phyloP scores from a whole-genome alignment of 1,140 invertebrate species.

The Euwallacea fornicatus region DNA sequence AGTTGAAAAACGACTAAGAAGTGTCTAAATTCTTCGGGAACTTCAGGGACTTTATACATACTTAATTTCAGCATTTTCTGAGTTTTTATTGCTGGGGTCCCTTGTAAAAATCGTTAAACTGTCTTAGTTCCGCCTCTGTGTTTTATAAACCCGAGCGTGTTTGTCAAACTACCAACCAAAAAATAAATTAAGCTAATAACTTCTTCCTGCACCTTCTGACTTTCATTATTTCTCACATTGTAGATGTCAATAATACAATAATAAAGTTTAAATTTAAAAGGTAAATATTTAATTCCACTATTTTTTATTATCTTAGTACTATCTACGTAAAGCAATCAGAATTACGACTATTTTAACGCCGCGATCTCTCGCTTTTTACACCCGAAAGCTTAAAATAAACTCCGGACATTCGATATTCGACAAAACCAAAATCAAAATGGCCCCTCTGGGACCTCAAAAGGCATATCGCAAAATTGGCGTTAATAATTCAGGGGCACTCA shows the following conservation, averaged over 20 bases:
- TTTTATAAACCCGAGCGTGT: background rate
- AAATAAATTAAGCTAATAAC: slow-evolving; percentile 34
- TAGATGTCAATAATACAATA: slow-evolving; percentile 34
- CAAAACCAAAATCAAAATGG: slow-evolving; percentile 3
- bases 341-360: slow-evolving; percentile 7
- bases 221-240: slow-evolving; percentile 25
- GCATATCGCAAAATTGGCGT: slow-evolving; percentile 1
- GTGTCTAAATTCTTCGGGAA: too few species aligned
- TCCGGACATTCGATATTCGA: background rate
- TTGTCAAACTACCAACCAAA: slow-evolving; percentile 23
- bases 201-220: slow-evolving; percentile 28
- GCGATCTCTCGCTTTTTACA: background rate
- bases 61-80: too few species aligned
- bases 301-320: slow-evolving; percentile 35
- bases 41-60: too few species aligned
- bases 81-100: too few species aligned
- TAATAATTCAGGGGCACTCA: slow-evolving; percentile 29
- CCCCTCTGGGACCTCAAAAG: background rate
- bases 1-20: too few species aligned
- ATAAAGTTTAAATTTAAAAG: slow-evolving; percentile 36
- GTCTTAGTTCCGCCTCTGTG: too few species aligned
- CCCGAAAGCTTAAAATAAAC: too few species aligned
- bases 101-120: too few species aligned
- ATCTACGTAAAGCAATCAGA: slow-evolving; percentile 18
- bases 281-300: slow-evolving; percentile 34